phyloP scores from a whole-genome alignment of 2,888 invertebrate genomes.

The Eulithis prunata region DNA sequence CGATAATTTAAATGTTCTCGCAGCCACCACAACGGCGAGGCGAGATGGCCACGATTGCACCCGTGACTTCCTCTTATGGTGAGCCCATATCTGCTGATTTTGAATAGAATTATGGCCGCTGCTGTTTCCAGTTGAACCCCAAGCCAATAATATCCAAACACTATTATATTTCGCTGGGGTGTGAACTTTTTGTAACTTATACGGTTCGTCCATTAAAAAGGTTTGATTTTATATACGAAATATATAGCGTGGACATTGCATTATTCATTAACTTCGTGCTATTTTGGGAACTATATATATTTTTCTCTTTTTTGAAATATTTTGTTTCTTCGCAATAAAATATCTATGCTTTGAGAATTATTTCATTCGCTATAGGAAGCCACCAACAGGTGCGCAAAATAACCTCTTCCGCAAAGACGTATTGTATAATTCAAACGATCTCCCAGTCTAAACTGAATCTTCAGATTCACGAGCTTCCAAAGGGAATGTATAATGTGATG shows the following conservation, averaged over 20 bases:
- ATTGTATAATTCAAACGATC: constrained; percentile 59
- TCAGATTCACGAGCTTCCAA: constrained; percentile 49
- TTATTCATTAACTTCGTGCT: no score
- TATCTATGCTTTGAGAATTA: constrained; percentile 35
- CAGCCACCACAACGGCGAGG: constrained; percentile 62
- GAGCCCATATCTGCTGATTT: constrained; percentile 69
- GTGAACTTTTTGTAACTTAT: constrained; percentile 5
- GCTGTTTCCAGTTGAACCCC: constrained; percentile 37
- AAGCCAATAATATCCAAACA: constrained; percentile 37
- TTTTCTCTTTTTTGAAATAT: constrained; percentile 22
- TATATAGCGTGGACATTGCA: neutral
- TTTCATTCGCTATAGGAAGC: constrained; percentile 42
- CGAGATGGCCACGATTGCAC: constrained; percentile 74
- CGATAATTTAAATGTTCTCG: constrained; percentile 83
- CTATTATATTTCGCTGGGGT: constrained; percentile 24
- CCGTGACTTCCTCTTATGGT: constrained; percentile 77
- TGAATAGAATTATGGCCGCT: constrained; percentile 72
- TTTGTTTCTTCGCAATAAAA: constrained; percentile 27
- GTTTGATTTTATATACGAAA: neutral
- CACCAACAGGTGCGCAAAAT: constrained; percentile 49
- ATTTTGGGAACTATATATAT: neutral
- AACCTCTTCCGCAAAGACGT: constrained; percentile 50
- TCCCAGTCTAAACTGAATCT: constrained; percentile 54
- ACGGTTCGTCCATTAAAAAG: neutral
- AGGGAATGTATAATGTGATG: constrained; percentile 57